These are phyloP conservation scores for Picus viridis DNA, from an alignment of 2,797 vertebrate genomes.

Conservation along the genomic window DNA sequence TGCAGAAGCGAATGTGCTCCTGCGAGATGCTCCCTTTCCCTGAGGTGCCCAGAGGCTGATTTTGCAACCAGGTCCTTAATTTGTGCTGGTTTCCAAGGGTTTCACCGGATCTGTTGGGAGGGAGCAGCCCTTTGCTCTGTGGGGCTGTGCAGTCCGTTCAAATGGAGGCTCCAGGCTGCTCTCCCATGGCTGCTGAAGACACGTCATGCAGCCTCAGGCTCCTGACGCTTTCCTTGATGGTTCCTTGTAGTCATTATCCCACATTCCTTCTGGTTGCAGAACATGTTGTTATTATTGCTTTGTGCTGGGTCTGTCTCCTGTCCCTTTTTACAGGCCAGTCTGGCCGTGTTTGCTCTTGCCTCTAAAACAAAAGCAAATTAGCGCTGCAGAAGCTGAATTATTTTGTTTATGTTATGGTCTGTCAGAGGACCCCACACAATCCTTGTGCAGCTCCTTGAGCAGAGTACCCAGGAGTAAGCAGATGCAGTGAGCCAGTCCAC, in stretches of 20 bases:
- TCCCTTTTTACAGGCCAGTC: constrained; percentile 33
- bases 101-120: neutral
- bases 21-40: neutral
- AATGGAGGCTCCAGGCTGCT: constrained; percentile 32
- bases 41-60: neutral
- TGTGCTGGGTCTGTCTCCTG: constrained; percentile 49
- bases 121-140: neutral
- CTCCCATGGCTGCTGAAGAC: constrained; percentile 56
- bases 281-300: constrained; percentile 55
- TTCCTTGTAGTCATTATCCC: constrained; percentile 58
- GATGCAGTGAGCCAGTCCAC: neutral
- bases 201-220: constrained; percentile 6
- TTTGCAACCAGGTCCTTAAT: constrained; percentile 15
- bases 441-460: neutral
- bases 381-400: constrained; percentile 8
- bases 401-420: constrained; percentile 14
- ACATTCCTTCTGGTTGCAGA: constrained; percentile 66
- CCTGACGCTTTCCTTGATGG: constrained; percentile 47
- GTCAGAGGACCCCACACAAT: constrained; percentile 1
- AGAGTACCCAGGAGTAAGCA: neutral
- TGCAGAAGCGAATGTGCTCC: neutral
- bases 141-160: neutral
- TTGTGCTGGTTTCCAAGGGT: neutral
- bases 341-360: constrained; percentile 36
- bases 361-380: constrained; percentile 49